These are phyloP conservation scores for Psittacula echo DNA, from an alignment of 2,797 vertebrate species.

Conservation along the genomic window DNA sequence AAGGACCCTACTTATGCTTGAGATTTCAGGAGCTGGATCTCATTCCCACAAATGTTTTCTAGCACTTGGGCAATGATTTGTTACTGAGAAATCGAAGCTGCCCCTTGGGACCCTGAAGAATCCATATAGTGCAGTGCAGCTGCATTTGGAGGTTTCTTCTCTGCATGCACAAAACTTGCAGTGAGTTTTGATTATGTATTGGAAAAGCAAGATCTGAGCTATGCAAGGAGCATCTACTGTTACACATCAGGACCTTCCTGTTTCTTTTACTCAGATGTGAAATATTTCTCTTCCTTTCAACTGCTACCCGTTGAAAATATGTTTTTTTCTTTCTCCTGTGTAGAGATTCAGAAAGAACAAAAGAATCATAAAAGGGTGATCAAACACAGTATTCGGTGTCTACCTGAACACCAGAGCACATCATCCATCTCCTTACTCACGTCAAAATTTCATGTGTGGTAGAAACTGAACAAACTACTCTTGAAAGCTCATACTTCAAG, in stretches of 20 bases:
- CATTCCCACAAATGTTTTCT: background rate
- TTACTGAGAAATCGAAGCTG: background rate
- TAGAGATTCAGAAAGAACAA: background rate
- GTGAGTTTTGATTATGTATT: background rate
- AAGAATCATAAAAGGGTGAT: background rate
- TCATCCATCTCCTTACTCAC: background rate
- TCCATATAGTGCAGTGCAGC: background rate
- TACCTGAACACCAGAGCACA: background rate
- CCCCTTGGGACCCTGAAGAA: background rate
- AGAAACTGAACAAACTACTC: background rate
- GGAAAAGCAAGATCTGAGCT: constrained; percentile 18
- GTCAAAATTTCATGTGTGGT: background rate
- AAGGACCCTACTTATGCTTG: background rate
- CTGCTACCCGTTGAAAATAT: background rate
- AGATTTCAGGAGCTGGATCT: background rate
- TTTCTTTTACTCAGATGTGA: background rate
- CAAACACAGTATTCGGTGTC: background rate
- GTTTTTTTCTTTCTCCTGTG: background rate
- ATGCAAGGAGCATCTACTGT: background rate
- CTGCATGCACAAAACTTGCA: background rate
- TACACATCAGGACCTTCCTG: background rate
- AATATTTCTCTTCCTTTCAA: constrained; percentile 42
- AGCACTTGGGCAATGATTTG: background rate
- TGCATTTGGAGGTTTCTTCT: constrained; percentile 3
- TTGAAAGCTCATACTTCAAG: background rate